phyloP scores from a whole-genome alignment of 1,140 invertebrate species.

The Phymastichus coffea region DNA sequence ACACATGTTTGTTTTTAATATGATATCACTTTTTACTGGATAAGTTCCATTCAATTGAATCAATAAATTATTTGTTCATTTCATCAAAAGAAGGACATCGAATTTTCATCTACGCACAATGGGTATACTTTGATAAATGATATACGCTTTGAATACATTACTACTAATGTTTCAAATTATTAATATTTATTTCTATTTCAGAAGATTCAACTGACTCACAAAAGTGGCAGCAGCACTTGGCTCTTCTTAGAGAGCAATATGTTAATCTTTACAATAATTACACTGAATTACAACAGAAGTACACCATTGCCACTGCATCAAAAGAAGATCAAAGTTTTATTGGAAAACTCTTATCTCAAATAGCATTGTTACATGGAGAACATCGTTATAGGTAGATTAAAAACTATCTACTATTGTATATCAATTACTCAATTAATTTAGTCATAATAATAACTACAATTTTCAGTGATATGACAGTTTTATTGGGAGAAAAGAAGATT shows the following conservation, averaged over 20 bases:
- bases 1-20: no score
- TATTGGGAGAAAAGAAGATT: constrained; percentile 69
- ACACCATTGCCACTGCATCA: constrained; percentile 70
- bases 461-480: constrained; percentile 70
- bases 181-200: background rate
- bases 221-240: constrained; percentile 85
- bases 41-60: no score
- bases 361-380: constrained; percentile 77
- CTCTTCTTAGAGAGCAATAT: constrained; percentile 86
- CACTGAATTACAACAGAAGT: constrained; percentile 80
- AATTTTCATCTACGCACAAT: no score
- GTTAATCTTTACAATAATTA: constrained; percentile 83
- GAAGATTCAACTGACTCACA: constrained; percentile 45
- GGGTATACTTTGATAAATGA: no score
- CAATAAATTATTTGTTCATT: no score
- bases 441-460: constrained; percentile 3
- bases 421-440: no score
- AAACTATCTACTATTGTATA: background rate
- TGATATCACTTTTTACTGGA: no score
- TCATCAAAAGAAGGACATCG: no score
- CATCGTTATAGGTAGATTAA: constrained; percentile 67
- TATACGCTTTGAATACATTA: no score
- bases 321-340: constrained; percentile 72
- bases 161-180: no score
- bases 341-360: constrained; percentile 73